Conservation (phyloP, 2,888 invertebrate genomes). For the Dione vanillae region DNA sequence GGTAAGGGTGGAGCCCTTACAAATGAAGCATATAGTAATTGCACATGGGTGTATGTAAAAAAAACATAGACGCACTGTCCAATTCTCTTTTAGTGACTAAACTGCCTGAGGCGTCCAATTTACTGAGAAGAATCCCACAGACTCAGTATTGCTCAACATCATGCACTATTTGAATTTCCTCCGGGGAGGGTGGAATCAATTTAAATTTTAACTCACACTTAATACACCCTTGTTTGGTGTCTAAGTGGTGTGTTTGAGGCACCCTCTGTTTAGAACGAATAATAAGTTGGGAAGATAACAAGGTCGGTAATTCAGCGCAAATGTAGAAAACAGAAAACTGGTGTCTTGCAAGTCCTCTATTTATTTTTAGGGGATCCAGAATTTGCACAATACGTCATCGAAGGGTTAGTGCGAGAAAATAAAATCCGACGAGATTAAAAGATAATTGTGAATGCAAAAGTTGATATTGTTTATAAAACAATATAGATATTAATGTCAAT, state of each 20-base stretch:
- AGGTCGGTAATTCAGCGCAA: constrained; percentile 60
- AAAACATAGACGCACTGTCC: constrained; percentile 52
- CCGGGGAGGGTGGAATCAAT: constrained; percentile 81
- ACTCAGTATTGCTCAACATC: constrained; percentile 78
- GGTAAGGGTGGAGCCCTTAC: constrained; percentile 52
- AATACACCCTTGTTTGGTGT: constrained; percentile 85
- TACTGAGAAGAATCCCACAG: constrained; percentile 81
- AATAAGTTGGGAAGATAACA: constrained; percentile 80
- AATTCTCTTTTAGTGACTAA: constrained; percentile 69
- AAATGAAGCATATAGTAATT: constrained; percentile 73
- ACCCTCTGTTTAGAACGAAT: constrained; percentile 80
- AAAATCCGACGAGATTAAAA: constrained; percentile 25
- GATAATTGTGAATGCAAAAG: neutral
- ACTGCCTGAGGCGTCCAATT: constrained; percentile 81
- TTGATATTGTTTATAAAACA: neutral
- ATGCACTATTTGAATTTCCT: constrained; percentile 82
- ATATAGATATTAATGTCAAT: neutral
- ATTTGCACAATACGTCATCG: constrained; percentile 26
- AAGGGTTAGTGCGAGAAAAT: constrained; percentile 25
- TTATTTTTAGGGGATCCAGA: constrained; percentile 43
- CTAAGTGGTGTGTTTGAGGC: constrained; percentile 83
- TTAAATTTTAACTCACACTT: constrained; percentile 84
- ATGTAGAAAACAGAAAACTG: constrained; percentile 43
- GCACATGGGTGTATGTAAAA: constrained; percentile 55
- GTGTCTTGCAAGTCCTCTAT: constrained; percentile 44